Evolutionary conservation across 1,140 invertebrate species (phyloP), one percentile per base, ranked within the genome.

Genomic region (Caenorhabditis latens): DNA sequence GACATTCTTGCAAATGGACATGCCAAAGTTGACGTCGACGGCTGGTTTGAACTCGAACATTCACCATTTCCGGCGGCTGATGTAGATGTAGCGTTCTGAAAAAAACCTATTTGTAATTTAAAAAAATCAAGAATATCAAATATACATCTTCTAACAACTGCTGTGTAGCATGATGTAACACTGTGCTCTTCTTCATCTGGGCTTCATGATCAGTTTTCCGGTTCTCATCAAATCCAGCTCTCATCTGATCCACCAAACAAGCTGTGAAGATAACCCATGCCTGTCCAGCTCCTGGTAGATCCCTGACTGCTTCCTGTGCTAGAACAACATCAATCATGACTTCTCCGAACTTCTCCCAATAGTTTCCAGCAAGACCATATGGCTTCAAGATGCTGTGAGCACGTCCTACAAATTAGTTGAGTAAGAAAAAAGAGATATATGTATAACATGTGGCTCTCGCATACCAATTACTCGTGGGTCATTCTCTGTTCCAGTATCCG

Each of bases 331-430:
- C 91, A 71, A 92, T 91, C n/a, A 92, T 91, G 3, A 88, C 88
- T 84, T 92, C 91, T 61, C 91, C 91, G n/a, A 92, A 84, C 63
- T 91, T 91, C 57, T 92, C 91, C 91, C 91, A 92, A 32, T 91
- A 89, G 24, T 89, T 86, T 50, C 84, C 82, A 19, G 85, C 86
- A 46, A 92, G 88, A 5, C 91, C 91, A 84, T 92, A 92, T 32
- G 91, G 91, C 13, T 92, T 90, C 13, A 92, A 88, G 46, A 55
- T 82, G n/a, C 84, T 90, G 83, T 92, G 91, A 11, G 88, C 86
- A 19, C 89, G 85, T n/a, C 91, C 90, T 83, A 89, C 13, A 53
- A 75, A 24, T 75, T 19, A 16, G 42, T 46, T 55, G 21, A 57
- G 13, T 21, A 61, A 24, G 43, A 19, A 46, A 11, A 1, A 58